phyloP scores from a whole-genome alignment of 2,888 invertebrate genomes.

The Dynastes grantii region DNA sequence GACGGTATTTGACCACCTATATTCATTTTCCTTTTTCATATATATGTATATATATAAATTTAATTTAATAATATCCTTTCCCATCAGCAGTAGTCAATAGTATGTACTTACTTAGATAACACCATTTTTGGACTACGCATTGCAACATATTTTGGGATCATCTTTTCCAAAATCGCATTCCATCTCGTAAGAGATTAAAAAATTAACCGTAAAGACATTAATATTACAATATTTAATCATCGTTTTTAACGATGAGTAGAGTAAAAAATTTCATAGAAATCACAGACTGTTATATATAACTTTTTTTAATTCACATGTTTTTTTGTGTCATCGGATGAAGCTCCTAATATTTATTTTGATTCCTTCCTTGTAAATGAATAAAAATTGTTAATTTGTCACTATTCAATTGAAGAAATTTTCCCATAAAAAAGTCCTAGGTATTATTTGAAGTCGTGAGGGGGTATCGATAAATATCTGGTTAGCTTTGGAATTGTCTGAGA shows the following conservation, averaged over 20 bases:
- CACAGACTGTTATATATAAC: constrained; percentile 42
- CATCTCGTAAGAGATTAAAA: constrained; percentile 4
- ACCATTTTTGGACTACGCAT: no score
- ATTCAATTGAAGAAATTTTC: no score
- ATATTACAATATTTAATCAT: constrained; percentile 18
- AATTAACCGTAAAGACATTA: constrained; percentile 12
- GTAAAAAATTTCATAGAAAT: constrained; percentile 44
- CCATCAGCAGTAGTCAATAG: no score
- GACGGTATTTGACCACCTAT: constrained; percentile 28
- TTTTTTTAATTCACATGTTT: constrained; percentile 10
- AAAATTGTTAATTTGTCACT: no score
- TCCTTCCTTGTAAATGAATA: not conserved
- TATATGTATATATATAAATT: no score
- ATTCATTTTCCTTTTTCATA: not conserved
- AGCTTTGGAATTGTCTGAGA: no score
- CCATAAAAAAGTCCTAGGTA: no score
- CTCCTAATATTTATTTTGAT: constrained; percentile 24
- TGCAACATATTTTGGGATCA: no score
- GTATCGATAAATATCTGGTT: no score
- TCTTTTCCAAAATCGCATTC: not conserved
- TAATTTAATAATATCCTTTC: no score
- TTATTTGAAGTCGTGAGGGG: no score
- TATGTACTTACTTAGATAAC: no score
- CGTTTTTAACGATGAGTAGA: constrained; percentile 28
- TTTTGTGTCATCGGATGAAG: constrained; percentile 18